Evolutionary conservation across 2,113 vertebrate species (phyloP).

Genomic region (Nannobrachium achirus): DNA sequence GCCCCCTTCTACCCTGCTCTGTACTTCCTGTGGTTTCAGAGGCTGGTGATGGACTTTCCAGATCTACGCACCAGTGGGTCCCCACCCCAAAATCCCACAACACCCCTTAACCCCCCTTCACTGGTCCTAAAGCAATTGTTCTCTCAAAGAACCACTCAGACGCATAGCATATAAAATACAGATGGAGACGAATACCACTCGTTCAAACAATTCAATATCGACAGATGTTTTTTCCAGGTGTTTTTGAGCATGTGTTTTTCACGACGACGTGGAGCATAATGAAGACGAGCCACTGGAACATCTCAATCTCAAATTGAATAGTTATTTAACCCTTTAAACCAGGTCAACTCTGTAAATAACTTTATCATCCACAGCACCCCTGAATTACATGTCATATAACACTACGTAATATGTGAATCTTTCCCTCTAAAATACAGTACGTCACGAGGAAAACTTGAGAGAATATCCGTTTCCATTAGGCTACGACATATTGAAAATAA

Average conservation of each 20-base stretch:
- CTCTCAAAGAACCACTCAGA: slow-evolving; percentile 36
- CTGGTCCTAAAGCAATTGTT: slow-evolving; percentile 40
- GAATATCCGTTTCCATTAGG: too few relatives aligned
- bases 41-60: slow-evolving; percentile 62
- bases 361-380: too few relatives aligned
- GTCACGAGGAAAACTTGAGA: too few relatives aligned
- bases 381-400: too few relatives aligned
- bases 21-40: slow-evolving; percentile 23
- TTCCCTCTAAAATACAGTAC: too few relatives aligned
- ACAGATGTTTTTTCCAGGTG: slow-evolving; percentile 51
- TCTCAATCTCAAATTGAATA: too few relatives aligned
- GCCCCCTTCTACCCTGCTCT: neutral
- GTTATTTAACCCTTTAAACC: too few relatives aligned
- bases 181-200: slow-evolving; percentile 31
- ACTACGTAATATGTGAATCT: too few relatives aligned
- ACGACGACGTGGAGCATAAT: neutral
- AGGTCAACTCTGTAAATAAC: too few relatives aligned
- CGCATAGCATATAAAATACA: too few relatives aligned
- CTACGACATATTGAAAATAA: too few relatives aligned
- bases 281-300: neutral
- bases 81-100: slow-evolving; percentile 41
- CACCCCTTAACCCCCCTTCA: slow-evolving; percentile 30
- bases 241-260: slow-evolving; percentile 23
- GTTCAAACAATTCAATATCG: slow-evolving; percentile 18
- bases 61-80: slow-evolving; percentile 29